Conservation (phyloP, 64 coral and sea anemone species). For the Stylophora pistillata region DNA sequence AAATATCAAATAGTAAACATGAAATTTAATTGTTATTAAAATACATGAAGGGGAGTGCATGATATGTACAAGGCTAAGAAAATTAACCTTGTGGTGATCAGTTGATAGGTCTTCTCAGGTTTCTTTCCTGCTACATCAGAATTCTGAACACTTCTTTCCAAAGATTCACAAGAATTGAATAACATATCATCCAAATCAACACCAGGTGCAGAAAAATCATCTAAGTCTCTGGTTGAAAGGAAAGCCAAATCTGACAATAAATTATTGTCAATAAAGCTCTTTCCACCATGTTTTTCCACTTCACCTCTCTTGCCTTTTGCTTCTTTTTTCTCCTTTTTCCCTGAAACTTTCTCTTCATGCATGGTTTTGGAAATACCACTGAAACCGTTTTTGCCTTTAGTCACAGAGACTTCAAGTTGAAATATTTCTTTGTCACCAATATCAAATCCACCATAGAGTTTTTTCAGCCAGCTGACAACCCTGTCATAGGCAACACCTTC, state of each 20-base stretch:
- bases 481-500: constrained; percentile 9
- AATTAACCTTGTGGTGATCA: not conserved
- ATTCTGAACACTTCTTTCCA: not conserved
- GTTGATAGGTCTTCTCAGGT: not conserved
- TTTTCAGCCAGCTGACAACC: constrained; percentile 44
- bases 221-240: constrained; percentile 1
- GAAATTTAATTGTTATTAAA: no score
- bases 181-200: not conserved
- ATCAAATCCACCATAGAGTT: constrained; percentile 32
- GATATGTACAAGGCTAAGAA: not conserved
- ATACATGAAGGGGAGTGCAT: no score
- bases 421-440: constrained; percentile 6
- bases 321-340: not conserved
- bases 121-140: not conserved
- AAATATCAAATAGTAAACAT: not conserved
- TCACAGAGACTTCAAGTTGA: not conserved
- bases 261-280: not conserved
- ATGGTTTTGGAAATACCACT: not conserved
- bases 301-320: not conserved
- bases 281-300: not conserved
- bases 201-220: constrained; percentile 4
- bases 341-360: not conserved
- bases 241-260: not conserved
- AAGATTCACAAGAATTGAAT: not conserved
- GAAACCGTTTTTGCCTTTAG: constrained; percentile 32